Evolutionary conservation across 2,113 vertebrate genomes (phyloP).

Genomic region (Noctilio leporinus): DNA sequence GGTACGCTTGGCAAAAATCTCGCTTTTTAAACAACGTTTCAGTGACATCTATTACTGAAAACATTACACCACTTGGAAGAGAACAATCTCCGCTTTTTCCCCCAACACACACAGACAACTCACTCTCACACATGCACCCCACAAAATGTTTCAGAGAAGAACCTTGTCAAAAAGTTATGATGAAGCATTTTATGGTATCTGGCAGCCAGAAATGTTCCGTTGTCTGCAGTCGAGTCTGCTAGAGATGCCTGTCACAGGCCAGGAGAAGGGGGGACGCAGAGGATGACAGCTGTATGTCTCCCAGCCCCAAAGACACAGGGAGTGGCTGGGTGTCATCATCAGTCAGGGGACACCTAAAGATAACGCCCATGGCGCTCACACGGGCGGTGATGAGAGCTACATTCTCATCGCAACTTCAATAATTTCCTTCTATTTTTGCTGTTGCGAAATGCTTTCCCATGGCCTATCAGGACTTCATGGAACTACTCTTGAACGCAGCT

Average conservation of each 20-base stretch:
- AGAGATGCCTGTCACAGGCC: background rate
- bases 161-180: slow-evolving; percentile 15
- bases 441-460: background rate
- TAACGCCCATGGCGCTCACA: background rate
- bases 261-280: background rate
- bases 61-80: background rate
- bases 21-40: slow-evolving; percentile 35
- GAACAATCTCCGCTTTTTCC: background rate
- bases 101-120: background rate
- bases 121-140: background rate
- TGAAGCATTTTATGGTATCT: slow-evolving; percentile 39
- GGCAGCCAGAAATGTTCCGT: slow-evolving; percentile 34
- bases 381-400: background rate
- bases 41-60: background rate
- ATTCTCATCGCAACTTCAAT: background rate
- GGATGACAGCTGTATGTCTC: background rate
- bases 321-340: background rate
- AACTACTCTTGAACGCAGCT: background rate
- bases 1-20: slow-evolving; percentile 24
- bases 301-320: background rate
- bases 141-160: background rate
- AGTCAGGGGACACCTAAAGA: background rate
- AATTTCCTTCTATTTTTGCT: background rate
- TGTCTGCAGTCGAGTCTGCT: slow-evolving; percentile 21
- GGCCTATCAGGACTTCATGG: background rate